Conservation (phyloP, 2,797 vertebrate genomes). For the Gila robusta region DNA sequence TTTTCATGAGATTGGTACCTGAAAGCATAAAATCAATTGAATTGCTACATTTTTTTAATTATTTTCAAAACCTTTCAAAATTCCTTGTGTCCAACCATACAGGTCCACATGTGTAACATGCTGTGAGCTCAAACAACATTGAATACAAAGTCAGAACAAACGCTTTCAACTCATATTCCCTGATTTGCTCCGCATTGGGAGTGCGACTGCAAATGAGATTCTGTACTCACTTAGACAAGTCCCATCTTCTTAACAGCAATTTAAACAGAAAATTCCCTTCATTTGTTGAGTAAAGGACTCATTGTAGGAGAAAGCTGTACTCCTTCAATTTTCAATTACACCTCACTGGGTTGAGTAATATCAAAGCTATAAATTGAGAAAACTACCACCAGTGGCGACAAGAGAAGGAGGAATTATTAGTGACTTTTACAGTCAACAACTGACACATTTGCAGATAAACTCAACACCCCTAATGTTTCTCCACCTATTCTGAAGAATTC, state of each 20-base stretch:
- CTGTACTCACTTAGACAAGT: background rate
- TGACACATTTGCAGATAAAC: background rate
- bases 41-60: background rate
- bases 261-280: slow-evolving; percentile 17
- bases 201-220: slow-evolving; percentile 3
- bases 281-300: slow-evolving; percentile 9
- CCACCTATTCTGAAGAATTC: background rate
- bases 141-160: background rate
- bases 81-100: background rate
- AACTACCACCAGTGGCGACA: background rate
- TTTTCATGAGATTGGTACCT: no score
- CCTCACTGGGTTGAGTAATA: background rate
- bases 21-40: background rate
- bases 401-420: background rate
- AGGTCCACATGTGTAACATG: background rate
- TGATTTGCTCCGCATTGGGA: background rate
- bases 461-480: background rate
- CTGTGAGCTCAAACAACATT: background rate
- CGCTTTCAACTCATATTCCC: background rate
- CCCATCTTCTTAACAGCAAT: slow-evolving; percentile 17
- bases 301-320: background rate
- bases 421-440: background rate
- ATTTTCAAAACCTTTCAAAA: background rate
- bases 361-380: slow-evolving; percentile 18
- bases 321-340: slow-evolving; percentile 26